Evolutionary conservation across 2,113 vertebrate species (phyloP).

Genomic region (Marmota flaviventris): DNA sequence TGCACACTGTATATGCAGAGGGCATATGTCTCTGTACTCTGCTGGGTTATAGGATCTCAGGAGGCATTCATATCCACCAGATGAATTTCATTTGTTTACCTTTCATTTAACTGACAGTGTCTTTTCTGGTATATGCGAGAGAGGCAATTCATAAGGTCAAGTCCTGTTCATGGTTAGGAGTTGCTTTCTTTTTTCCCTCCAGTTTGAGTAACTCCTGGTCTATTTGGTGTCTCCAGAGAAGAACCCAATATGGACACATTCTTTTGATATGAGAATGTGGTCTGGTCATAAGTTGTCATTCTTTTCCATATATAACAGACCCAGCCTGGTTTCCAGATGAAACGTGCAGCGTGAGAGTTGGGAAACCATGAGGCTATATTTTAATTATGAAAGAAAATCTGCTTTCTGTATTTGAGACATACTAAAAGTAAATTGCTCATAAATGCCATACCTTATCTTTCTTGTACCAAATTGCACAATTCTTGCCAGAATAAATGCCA

Average conservation of each 20-base stretch:
- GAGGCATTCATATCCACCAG: not conserved
- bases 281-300: not conserved
- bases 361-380: not conserved
- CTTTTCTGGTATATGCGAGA: not conserved
- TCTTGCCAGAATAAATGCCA: slow-evolving; percentile 69
- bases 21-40: not conserved
- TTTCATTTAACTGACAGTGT: not conserved
- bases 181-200: not conserved
- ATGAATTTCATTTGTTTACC: not conserved
- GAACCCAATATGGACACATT: not conserved
- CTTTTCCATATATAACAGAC: not conserved
- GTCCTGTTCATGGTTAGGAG: not conserved
- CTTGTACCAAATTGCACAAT: slow-evolving; percentile 36
- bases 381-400: slow-evolving; percentile 33
- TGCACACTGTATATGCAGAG: not conserved
- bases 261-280: not conserved
- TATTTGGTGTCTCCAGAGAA: not conserved
- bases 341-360: not conserved
- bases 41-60: not conserved
- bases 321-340: slow-evolving; percentile 9
- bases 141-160: not conserved
- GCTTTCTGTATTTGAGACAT: slow-evolving; percentile 35
- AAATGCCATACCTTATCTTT: slow-evolving; percentile 11
- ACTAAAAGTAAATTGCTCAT: not conserved
- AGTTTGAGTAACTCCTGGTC: not conserved